Evolutionary conservation across 2,888 invertebrate genomes (phyloP), one percentile per base, ranked within the genome.

Genomic region (Rhodophaea formosa): DNA sequence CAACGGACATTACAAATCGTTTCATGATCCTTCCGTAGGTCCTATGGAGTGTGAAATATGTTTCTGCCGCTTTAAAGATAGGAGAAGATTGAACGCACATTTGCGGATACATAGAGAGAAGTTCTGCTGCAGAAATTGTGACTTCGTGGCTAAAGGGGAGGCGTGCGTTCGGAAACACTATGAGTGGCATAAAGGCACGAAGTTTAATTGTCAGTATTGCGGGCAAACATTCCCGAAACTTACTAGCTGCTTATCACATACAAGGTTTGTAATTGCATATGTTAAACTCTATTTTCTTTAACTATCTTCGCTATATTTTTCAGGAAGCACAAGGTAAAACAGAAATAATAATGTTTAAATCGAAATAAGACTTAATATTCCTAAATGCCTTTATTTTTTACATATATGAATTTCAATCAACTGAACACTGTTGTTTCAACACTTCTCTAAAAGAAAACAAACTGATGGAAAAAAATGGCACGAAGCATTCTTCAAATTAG

Each of bases 241-340:
- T 12, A 66, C 72, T 0, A 66, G 67, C 0, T 64, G 68, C 30
- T 32, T 72, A 0, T 63, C 69, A 0, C 72, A 70, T 12, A 14
- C 69, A 0, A 60, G 71, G 0, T 39, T 2, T 0, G 39, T 35
- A 35, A n/a, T n/a, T n/a, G n/a, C n/a, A n/a, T n/a, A n/a, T n/a
- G n/a, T n/a, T n/a, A n/a, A n/a, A n/a, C n/a, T n/a, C n/a, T n/a
- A n/a, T n/a, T n/a, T n/a, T n/a, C n/a, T n/a, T n/a, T n/a, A n/a
- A n/a, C n/a, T n/a, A n/a, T n/a, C n/a, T n/a, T n/a, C n/a, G n/a
- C n/a, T n/a, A n/a, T n/a, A n/a, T n/a, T n/a, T n/a, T n/a, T n/a
- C n/a, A n/a, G n/a, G n/a, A n/a, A n/a, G n/a, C n/a, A n/a, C n/a
- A n/a, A n/a, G n/a, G n/a, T n/a, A n/a, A n/a, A n/a, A n/a, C n/a